Percentiles rank a stretch among this genome's conserved stretches.
Conservation (phyloP, 2,888 invertebrate species). For the Andrena flavipes region DNA sequence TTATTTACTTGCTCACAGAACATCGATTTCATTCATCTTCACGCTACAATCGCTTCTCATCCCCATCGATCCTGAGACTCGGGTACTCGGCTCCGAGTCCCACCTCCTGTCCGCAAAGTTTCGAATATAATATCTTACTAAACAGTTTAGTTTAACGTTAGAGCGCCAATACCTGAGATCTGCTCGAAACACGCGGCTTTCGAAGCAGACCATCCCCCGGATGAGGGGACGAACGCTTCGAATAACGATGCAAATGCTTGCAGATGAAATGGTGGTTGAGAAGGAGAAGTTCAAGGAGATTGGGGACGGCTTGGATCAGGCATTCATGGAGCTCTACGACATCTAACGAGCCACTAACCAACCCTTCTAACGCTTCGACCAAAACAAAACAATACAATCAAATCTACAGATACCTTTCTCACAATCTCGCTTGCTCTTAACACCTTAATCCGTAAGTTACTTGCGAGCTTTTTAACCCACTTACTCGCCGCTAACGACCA, state of each 20-base stretch:
- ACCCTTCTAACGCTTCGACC: conserved; percentile 76
- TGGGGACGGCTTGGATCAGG: conserved; percentile 96
- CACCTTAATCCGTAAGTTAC: conserved; percentile 76
- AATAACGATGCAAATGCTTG: conserved; percentile 80
- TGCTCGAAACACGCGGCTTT: conserved; percentile 11
- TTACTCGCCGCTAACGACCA: conserved; percentile 52
- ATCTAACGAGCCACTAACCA: conserved; percentile 77
- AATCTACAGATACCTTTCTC: conserved; percentile 68
- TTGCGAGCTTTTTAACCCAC: conserved; percentile 72
- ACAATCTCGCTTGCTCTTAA: conserved; percentile 81
- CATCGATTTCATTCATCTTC: conserved; percentile 3
- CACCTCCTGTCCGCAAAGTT: conserved; percentile 21
- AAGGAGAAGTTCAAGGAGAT: conserved; percentile 97
- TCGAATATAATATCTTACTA: conserved; percentile 25
- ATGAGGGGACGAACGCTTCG: conserved; percentile 14
- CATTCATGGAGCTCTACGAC: conserved; percentile 92
- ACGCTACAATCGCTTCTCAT: neutral
- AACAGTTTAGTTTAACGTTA: conserved; percentile 3
- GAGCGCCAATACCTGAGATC: neutral
- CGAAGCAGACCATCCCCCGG: conserved; percentile 10
- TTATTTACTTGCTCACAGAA: neutral
- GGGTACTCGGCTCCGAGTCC: neutral
- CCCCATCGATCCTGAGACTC: neutral
- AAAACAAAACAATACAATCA: conserved; percentile 41
- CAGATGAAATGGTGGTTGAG: conserved; percentile 94